Percentiles rank a stretch among this genome's conserved stretches.
Evolutionary conservation across 1,140 invertebrate species (phyloP).

Genomic region (Ctenoplectra terminalis): DNA sequence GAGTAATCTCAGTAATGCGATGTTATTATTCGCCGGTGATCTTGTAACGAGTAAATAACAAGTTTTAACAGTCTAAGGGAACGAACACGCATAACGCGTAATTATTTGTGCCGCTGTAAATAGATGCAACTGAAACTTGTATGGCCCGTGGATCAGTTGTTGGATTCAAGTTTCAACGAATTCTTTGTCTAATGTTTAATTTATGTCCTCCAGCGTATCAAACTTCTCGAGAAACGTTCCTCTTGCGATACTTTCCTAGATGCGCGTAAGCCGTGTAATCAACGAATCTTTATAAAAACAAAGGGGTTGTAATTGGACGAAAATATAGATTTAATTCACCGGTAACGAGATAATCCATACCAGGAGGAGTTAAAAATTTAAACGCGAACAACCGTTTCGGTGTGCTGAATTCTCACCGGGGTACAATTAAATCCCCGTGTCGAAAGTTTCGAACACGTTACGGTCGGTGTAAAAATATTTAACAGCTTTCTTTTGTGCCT

Average conservation of each 20-base stretch:
- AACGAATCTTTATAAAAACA: not conserved
- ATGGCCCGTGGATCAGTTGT: slow-evolving; percentile 38
- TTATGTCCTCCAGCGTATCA: slow-evolving; percentile 34
- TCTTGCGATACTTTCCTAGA: not conserved
- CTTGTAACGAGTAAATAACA: slow-evolving; percentile 5
- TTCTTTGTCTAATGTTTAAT: slow-evolving; percentile 50
- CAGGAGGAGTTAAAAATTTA: not conserved
- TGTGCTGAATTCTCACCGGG: not conserved
- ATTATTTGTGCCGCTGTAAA: slow-evolving; percentile 42
- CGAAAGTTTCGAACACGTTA: not conserved
- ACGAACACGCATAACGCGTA: slow-evolving; percentile 34
- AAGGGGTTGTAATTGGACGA: too few relatives aligned
- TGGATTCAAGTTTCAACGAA: slow-evolving; percentile 56
- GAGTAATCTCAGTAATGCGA: not conserved
- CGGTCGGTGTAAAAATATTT: slow-evolving; percentile 1
- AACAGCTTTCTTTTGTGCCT: slow-evolving; percentile 11
- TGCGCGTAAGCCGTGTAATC: not conserved
- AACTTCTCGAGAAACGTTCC: not conserved
- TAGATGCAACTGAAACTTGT: slow-evolving; percentile 47
- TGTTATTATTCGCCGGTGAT: not conserved
- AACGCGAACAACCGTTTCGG: not conserved
- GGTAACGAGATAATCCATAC: not conserved
- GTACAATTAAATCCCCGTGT: not conserved
- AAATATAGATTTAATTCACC: not conserved
- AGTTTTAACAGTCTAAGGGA: not conserved